Evolutionary conservation across 1,140 invertebrate genomes (phyloP), one percentile per base, ranked within the genome.

Genomic region (Druon quercuslanigerum): DNA sequence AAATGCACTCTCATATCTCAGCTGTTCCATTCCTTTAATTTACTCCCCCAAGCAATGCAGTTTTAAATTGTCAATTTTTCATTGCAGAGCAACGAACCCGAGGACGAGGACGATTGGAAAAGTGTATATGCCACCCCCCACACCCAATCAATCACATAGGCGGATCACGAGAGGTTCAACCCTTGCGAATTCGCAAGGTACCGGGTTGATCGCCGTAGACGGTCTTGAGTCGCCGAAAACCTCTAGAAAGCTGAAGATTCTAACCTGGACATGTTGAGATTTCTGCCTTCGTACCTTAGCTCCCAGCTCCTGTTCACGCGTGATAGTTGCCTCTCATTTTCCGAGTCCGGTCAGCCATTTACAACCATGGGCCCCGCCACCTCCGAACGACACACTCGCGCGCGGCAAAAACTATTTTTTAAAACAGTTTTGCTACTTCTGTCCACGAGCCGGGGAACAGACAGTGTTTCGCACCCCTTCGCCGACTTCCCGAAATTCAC

Each of bases 341-440:
- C 82, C 77, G 74, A 75, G 74, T 85, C 78, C 81, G 83, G 82
- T 88, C 85, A 86, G 86, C 85, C 86, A 86, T 88, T 87, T 84
- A 84, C 82, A 81, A 83, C 76, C 81, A 86, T 82, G 82, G 85
- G 79, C 80, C 84, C 85, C 83, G 86, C 84, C 84, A 85, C 82
- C 78, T 82, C 82, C 71, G 73, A 77, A 50, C 78, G 74, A 77
- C 71, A 78, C 73, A 81, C 82, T 72, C 50, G 54, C 77, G 79
- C 80, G 77, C 66, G 76, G 70, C 80, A 79, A 74, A 79, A 72
- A 66, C 46, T 40, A 54, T 57, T 75, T 20, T 17, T 66, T 50
- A 6, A 75, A 52, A 57, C 11, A 20, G 54, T 51, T 73, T 51
- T 33, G 17, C 71, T 51, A 33, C 4, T 14, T 52, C 20, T 40